Evolutionary conservation across 1,140 invertebrate genomes (phyloP), one percentile per base, ranked within the genome.

Genomic region (Nautilus pompilius): DNA sequence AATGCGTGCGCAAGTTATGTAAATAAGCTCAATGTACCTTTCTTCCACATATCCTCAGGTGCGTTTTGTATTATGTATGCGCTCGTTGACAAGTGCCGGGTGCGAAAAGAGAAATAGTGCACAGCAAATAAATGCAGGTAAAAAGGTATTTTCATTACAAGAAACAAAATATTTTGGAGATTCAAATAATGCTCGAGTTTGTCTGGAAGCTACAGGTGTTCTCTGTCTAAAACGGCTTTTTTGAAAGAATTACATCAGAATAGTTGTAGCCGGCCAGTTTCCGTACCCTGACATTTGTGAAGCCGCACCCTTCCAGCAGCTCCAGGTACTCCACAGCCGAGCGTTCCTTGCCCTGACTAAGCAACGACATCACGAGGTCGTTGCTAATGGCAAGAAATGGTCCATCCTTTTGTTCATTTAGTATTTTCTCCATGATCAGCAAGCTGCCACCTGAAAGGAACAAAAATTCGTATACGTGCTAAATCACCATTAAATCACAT

Each of bases 381-480:
- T 67, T 68, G 46, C 68, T 63, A 8, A 73, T 32, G 3, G 68
- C 67, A 6, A 63, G n/a, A 36, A 71, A 58, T 41, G 74, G 74
- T 48, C 69, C 68, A 26, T 58, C 60, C 49, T 68, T 66, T 3
- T 65, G 56, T 20, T 72, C 72, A 41, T 68, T 65, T 3, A 76
- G 65, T 8, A 70, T 54, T 41, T 76, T 74, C 48, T 76, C 74
- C 53, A 72, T 36, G 2, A 76, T 59, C 5, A 76, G 57, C n/a
- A 76, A 36, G 33, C 68, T 68, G 5, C 74, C 74, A 58, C 74
- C 74, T 76, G 45, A 5, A 69, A 68, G 32, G 29, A 26, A 22
- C 28, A 20, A 48, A 62, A 24, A 26, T 28, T 17, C n/a, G 8
- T 10, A 49, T 41, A 41, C n/a, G n/a, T n/a, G n/a, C n/a, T n/a